Evolutionary conservation across 2,888 invertebrate species (phyloP).

Genomic region (Cataglyphis cursor): DNA sequence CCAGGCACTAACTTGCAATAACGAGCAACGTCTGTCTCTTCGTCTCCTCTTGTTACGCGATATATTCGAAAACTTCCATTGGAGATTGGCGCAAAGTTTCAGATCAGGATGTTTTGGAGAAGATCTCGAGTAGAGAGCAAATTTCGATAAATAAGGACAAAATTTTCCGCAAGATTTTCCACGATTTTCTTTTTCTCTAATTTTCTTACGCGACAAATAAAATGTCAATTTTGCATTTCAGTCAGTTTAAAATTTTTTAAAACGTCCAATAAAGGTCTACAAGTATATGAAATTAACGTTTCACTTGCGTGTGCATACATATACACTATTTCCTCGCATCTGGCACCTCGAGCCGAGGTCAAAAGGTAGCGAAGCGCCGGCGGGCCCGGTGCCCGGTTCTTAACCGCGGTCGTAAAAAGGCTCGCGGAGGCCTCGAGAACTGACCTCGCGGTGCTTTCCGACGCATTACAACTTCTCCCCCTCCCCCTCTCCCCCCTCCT

Average conservation of each 20-base stretch:
- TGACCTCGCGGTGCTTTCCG: slow-evolving; percentile 69
- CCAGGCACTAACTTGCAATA: slow-evolving; percentile 13
- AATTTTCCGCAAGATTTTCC: neutral
- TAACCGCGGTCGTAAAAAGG: slow-evolving; percentile 56
- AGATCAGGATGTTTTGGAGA: too few species aligned
- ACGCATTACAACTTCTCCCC: slow-evolving; percentile 50
- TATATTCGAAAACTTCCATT: slow-evolving; percentile 1
- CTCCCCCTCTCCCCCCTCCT: slow-evolving; percentile 21
- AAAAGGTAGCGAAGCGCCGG: slow-evolving; percentile 57
- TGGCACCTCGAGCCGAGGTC: slow-evolving; percentile 51
- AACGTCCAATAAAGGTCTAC: neutral
- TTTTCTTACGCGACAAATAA: neutral
- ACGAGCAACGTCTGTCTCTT: neutral
- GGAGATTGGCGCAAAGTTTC: neutral
- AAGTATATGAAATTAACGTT: neutral
- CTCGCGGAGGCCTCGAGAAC: slow-evolving; percentile 60
- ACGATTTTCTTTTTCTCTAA: neutral
- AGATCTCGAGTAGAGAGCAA: too few species aligned
- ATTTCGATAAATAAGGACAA: neutral
- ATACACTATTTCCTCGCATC: slow-evolving; percentile 50
- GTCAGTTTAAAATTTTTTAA: neutral
- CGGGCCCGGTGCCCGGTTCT: slow-evolving; percentile 51
- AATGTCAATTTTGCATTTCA: neutral
- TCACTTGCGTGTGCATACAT: neutral
- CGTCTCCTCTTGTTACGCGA: slow-evolving; percentile 5